Evolutionary conservation across 2,888 invertebrate genomes (phyloP).

Genomic region (Polydrusus pterygomalis): DNA sequence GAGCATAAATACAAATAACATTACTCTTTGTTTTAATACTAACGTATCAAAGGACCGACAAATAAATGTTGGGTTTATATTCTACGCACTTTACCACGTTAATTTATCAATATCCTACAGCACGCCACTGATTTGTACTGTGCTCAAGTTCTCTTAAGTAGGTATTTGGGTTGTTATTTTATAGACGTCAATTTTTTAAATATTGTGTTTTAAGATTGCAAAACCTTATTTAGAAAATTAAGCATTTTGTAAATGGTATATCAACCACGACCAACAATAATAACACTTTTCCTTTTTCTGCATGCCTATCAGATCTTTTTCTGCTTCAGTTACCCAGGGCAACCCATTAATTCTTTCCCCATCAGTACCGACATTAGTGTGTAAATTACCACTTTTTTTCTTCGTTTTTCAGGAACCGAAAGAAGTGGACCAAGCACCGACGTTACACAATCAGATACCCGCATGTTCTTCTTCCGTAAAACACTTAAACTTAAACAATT

Average conservation of each 20-base stretch:
- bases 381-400: constrained; percentile 18
- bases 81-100: too few species aligned
- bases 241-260: neutral
- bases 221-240: too few species aligned
- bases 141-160: too few species aligned
- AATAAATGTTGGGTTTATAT: too few species aligned
- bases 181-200: too few species aligned
- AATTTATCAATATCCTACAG: too few species aligned
- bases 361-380: neutral
- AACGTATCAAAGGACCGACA: too few species aligned
- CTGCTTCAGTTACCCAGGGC: neutral
- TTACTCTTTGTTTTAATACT: too few species aligned
- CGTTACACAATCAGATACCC: constrained; percentile 35
- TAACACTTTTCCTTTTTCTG: constrained; percentile 12
- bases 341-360: constrained; percentile 17
- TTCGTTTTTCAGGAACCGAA: constrained; percentile 48
- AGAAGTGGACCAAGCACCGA: constrained; percentile 22
- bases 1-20: too few species aligned
- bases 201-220: too few species aligned
- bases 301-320: constrained; percentile 7
- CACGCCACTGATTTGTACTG: too few species aligned
- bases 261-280: neutral
- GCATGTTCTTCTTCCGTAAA: constrained; percentile 59
- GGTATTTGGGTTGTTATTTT: too few species aligned
- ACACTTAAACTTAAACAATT: constrained; percentile 69